phyloP scores from a whole-genome alignment of 2,113 vertebrate genomes.

The Onychostoma macrolepis region DNA sequence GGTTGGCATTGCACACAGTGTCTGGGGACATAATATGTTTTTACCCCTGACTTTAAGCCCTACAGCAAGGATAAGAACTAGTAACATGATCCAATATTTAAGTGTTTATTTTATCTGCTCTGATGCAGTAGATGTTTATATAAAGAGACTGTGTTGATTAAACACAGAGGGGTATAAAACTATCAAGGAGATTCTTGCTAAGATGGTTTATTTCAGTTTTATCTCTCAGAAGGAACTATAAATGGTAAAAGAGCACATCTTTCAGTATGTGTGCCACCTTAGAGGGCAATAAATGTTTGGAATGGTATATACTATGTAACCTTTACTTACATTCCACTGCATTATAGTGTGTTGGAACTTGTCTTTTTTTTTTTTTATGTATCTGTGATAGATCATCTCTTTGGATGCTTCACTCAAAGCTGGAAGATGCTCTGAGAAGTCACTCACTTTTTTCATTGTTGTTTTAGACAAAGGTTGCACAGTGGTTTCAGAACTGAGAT shows the following conservation, averaged over 20 bases:
- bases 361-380: not conserved
- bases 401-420: not conserved
- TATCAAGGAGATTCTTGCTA: not conserved
- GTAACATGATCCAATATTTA: constrained; percentile 14
- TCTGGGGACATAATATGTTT: not conserved
- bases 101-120: constrained; percentile 36
- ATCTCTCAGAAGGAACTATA: constrained; percentile 30
- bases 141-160: constrained; percentile 37
- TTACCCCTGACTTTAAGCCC: not conserved
- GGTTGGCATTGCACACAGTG: not conserved
- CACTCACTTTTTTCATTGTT: not conserved
- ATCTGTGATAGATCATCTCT: not conserved
- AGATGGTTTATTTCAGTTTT: constrained; percentile 26
- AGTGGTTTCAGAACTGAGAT: not conserved
- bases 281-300: not conserved
- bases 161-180: constrained; percentile 32
- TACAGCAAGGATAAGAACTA: not conserved
- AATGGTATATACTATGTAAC: constrained; percentile 19
- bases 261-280: not conserved
- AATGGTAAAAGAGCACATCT: constrained; percentile 38
- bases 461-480: not conserved
- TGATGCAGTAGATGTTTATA: constrained; percentile 35
- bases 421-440: not conserved
- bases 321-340: constrained; percentile 17
- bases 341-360: not conserved